Conservation (phyloP, 1,140 invertebrate genomes). For the Pinna nobilis region DNA sequence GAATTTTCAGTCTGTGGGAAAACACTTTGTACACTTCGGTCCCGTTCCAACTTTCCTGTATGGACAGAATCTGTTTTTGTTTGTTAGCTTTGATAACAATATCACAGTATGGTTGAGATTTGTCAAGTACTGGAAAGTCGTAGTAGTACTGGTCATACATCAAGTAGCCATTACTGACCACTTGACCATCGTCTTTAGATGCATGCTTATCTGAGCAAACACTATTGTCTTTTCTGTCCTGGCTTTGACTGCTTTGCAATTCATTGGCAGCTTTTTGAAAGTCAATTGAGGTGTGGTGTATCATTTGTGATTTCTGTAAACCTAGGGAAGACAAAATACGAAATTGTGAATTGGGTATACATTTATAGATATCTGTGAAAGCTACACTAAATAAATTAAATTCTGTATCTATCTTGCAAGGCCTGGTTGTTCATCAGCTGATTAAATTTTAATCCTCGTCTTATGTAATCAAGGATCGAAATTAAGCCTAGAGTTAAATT, state of each 20-base stretch:
- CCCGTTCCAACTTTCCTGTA: slow-evolving; percentile 56
- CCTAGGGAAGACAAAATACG: neutral
- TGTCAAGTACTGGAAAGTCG: slow-evolving; percentile 50
- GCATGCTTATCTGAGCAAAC: neutral
- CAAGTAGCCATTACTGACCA: too few relatives aligned
- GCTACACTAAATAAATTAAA: too few relatives aligned
- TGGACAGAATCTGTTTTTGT: slow-evolving; percentile 52
- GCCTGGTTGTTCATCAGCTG: too few relatives aligned
- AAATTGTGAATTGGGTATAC: too few relatives aligned
- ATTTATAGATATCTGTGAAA: too few relatives aligned
- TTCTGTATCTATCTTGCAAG: too few relatives aligned
- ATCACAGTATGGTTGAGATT: slow-evolving; percentile 32
- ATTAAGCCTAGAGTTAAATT: too few relatives aligned
- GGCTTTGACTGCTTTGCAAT: too few relatives aligned
- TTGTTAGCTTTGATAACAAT: slow-evolving; percentile 62
- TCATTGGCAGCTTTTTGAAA: neutral
- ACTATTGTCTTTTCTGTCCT: neutral
- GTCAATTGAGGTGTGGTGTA: too few relatives aligned
- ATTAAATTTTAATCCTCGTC: too few relatives aligned
- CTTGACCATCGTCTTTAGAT: too few relatives aligned
- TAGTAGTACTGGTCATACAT: slow-evolving; percentile 37
- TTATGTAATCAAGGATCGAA: too few relatives aligned
- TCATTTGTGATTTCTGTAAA: slow-evolving; percentile 31
- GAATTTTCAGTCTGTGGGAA: slow-evolving; percentile 44
- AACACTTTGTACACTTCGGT: slow-evolving; percentile 52